phyloP scores from a whole-genome alignment of 2,797 vertebrate genomes.

The Ctenopoma kingsleyae region DNA sequence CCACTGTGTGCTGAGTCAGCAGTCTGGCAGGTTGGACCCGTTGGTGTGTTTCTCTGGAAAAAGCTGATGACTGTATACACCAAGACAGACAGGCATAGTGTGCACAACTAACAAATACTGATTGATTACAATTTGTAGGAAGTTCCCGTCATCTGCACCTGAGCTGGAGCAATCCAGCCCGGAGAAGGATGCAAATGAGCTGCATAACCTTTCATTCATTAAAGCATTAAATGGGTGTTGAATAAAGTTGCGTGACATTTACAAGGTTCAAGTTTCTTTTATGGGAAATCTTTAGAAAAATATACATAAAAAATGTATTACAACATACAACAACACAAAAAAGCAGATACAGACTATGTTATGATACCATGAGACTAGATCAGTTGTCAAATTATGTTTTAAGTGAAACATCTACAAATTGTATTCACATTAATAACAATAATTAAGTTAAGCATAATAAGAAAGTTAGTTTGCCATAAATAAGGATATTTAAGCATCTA shows the following conservation, averaged over 20 bases:
- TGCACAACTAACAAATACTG: constrained; percentile 48
- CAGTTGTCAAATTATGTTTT: not conserved
- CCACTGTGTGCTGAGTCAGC: constrained; percentile 50
- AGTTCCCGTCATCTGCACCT: not conserved
- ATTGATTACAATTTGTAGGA: constrained; percentile 39
- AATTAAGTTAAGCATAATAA: not conserved
- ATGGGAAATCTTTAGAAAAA: not conserved
- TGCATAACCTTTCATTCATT: constrained; percentile 1
- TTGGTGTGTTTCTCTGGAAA: constrained; percentile 79
- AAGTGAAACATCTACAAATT: not conserved
- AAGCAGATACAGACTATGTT: not conserved
- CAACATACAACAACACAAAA: not conserved
- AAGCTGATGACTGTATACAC: constrained; percentile 49
- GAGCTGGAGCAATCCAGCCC: constrained; percentile 2
- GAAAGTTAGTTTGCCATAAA: not conserved
- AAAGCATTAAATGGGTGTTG: constrained; percentile 15
- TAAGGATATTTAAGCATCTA: no score
- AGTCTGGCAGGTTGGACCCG: constrained; percentile 78
- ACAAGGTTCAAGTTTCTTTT: not conserved
- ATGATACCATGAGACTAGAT: not conserved
- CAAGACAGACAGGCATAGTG: constrained; percentile 17
- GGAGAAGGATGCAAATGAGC: constrained; percentile 12
- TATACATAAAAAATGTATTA: not conserved
- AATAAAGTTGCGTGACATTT: not conserved
- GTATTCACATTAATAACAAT: not conserved